A percentile compares a stretch with the other conserved stretches of the same genome.
Conservation (phyloP, 2,888 invertebrate genomes). For the Agrypnus murinus region DNA sequence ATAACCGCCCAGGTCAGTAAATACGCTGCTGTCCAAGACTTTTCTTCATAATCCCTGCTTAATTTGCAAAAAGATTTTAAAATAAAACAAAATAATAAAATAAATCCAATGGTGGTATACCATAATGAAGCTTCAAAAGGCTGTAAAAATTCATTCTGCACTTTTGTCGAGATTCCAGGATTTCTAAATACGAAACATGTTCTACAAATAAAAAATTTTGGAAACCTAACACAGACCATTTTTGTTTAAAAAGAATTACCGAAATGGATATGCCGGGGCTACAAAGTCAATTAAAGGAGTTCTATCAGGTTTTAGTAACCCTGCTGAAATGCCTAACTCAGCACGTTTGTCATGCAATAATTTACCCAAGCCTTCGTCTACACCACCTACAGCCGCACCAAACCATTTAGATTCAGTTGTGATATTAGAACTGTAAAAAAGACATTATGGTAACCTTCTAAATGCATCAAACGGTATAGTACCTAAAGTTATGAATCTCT, state of each 20-base stretch:
- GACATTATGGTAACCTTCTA: neutral
- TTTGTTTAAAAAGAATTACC: slow-evolving; percentile 49
- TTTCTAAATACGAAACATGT: slow-evolving; percentile 64
- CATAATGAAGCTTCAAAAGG: slow-evolving; percentile 71
- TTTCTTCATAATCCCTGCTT: slow-evolving; percentile 63
- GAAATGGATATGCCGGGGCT: slow-evolving; percentile 61
- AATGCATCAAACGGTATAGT: slow-evolving; percentile 10
- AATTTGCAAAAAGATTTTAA: slow-evolving; percentile 68
- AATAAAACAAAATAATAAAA: slow-evolving; percentile 65
- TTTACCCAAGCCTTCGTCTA: slow-evolving; percentile 61
- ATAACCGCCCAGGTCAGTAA: slow-evolving; percentile 61
- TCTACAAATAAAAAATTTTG: slow-evolving; percentile 54
- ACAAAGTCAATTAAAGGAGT: slow-evolving; percentile 56
- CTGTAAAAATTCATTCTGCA: slow-evolving; percentile 71
- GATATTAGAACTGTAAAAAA: slow-evolving; percentile 9
- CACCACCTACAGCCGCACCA: slow-evolving; percentile 59
- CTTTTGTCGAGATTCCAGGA: slow-evolving; percentile 58
- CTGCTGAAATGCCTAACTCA: slow-evolving; percentile 58
- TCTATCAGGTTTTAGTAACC: slow-evolving; percentile 33
- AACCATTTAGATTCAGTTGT: slow-evolving; percentile 57
- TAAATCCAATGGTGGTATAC: slow-evolving; percentile 67
- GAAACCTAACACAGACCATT: no score
- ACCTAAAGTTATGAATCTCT: slow-evolving; percentile 62
- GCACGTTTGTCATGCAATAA: slow-evolving; percentile 58
- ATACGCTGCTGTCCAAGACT: slow-evolving; percentile 71